phyloP scores from a whole-genome alignment of 2,797 vertebrate genomes.

The Hydrocynus forskahlii region DNA sequence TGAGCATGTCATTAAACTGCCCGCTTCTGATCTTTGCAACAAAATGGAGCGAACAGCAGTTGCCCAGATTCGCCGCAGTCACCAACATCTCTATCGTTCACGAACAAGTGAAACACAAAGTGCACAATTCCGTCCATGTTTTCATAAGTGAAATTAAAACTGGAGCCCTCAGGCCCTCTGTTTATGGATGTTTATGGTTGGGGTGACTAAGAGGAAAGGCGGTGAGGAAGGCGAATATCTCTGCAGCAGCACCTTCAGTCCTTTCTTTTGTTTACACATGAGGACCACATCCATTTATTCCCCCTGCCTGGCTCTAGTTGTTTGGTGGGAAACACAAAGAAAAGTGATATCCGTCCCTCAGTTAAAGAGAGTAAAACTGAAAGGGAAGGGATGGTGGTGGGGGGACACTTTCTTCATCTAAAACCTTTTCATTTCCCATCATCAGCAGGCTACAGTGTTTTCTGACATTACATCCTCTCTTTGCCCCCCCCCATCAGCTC shows the following conservation, averaged over 20 bases:
- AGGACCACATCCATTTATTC: neutral
- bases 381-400: neutral
- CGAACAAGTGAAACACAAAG: neutral
- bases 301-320: neutral
- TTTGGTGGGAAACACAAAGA: neutral
- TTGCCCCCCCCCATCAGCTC: neutral
- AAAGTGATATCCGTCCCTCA: conserved; percentile 4
- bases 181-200: neutral
- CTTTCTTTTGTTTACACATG: neutral
- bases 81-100: neutral
- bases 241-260: neutral
- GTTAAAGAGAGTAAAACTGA: too few relatives aligned
- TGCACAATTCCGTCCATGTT: neutral
- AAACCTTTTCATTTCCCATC: conserved; percentile 10
- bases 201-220: neutral
- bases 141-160: neutral
- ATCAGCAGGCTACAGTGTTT: conserved; percentile 12
- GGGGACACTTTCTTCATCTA: neutral
- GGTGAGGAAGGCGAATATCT: neutral
- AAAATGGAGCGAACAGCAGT: neutral
- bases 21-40: neutral
- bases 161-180: neutral
- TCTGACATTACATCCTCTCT: neutral
- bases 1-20: neutral
- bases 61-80: neutral